Percentiles rank a stretch among this genome's conserved stretches.
phyloP scores from a whole-genome alignment of 2,888 invertebrate species.

The Dryococelus australis region DNA sequence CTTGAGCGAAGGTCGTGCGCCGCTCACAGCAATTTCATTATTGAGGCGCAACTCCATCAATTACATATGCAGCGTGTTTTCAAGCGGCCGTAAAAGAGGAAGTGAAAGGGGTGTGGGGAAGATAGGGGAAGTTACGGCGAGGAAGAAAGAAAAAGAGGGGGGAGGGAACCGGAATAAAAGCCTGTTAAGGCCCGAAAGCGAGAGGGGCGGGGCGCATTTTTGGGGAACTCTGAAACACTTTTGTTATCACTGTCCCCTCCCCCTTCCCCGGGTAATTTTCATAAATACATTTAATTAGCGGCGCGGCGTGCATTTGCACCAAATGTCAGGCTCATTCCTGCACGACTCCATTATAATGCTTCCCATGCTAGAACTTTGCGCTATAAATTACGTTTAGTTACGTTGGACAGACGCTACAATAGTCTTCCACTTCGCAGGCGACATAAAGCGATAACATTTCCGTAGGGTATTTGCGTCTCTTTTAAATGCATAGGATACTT shows the following conservation, averaged over 20 bases:
- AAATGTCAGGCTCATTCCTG: neutral
- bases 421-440: too few relatives aligned
- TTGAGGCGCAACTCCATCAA: conserved; percentile 17
- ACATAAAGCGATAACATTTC: too few relatives aligned
- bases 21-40: conserved; percentile 25
- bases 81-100: conserved; percentile 17
- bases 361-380: neutral
- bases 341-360: neutral
- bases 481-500: too few relatives aligned
- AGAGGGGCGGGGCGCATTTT: neutral
- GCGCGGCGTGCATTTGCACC: neutral
- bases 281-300: conserved; percentile 1
- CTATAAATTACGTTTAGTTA: too few relatives aligned
- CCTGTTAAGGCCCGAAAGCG: too few relatives aligned
- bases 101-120: neutral
- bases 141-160: neutral
- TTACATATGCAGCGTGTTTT: conserved; percentile 20
- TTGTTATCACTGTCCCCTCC: neutral
- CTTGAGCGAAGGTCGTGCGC: neutral
- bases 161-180: neutral
- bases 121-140: too few relatives aligned
- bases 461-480: too few relatives aligned
- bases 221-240: neutral
- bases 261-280: neutral
- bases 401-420: too few relatives aligned